phyloP scores from a whole-genome alignment of 1,140 invertebrate species.

The Drosophila mojavensis region DNA sequence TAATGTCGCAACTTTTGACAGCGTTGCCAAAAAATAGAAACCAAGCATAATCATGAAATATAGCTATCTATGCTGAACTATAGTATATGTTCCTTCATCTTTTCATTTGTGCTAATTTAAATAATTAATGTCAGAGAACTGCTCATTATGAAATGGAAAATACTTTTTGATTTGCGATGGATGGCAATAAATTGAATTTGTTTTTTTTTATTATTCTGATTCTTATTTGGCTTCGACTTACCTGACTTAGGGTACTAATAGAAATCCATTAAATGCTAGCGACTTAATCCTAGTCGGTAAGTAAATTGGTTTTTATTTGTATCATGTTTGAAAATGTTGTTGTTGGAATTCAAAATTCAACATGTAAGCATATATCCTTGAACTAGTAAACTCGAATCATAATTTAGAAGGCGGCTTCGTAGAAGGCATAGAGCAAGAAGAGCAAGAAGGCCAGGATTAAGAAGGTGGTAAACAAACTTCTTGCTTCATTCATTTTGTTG shows the following conservation, averaged over 20 bases:
- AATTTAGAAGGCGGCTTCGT: constrained; percentile 78
- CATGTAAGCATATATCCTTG: constrained; percentile 71
- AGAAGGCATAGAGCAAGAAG: constrained; percentile 77
- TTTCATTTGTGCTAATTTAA: constrained; percentile 21
- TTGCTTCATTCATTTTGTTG: constrained; percentile 82
- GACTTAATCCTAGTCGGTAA: constrained; percentile 60
- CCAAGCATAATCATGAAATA: background rate
- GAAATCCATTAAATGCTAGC: constrained; percentile 80
- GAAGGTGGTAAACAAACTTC: constrained; percentile 82
- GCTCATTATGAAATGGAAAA: constrained; percentile 14
- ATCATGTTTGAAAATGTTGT: constrained; percentile 34
- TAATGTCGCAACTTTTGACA: constrained; percentile 36
- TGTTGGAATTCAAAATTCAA: constrained; percentile 76
- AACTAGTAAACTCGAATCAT: constrained; percentile 48
- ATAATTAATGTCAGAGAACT: constrained; percentile 34
- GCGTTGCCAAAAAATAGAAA: constrained; percentile 46
- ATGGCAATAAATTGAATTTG: constrained; percentile 5
- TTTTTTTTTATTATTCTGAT: background rate
- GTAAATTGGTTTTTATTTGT: constrained; percentile 32
- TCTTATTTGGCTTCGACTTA: constrained; percentile 37
- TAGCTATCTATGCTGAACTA: background rate
- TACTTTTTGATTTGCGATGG: constrained; percentile 2
- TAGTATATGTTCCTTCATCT: background rate
- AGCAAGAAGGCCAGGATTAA: constrained; percentile 77
- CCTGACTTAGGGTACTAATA: constrained; percentile 76